phyloP scores from a whole-genome alignment of 2,888 invertebrate genomes.

The Blera fallax region DNA sequence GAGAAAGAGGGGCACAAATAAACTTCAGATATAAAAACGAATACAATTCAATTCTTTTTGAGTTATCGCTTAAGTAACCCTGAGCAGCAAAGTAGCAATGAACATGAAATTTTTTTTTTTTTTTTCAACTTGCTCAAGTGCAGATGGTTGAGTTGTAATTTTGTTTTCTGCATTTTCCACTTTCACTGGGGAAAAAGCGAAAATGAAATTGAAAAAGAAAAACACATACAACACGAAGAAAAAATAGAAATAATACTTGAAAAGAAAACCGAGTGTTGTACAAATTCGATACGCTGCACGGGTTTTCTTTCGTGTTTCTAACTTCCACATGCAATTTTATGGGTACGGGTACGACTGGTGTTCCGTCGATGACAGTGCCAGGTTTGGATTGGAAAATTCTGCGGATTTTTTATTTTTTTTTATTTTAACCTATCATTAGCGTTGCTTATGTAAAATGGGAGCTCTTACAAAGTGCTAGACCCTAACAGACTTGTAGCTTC shows the following conservation, averaged over 20 bases:
- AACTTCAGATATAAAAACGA: constrained; percentile 7
- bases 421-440: background rate
- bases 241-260: constrained; percentile 8
- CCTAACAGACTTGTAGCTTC: too few species aligned
- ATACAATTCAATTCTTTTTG: constrained; percentile 3
- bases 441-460: background rate
- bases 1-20: background rate
- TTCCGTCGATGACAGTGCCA: background rate
- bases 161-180: constrained; percentile 44
- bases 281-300: constrained; percentile 46
- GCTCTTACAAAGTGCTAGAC: background rate
- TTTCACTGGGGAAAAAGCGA: constrained; percentile 39
- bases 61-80: constrained; percentile 49
- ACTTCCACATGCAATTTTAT: constrained; percentile 24
- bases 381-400: background rate
- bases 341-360: background rate
- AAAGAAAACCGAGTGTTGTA: constrained; percentile 30
- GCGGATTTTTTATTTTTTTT: background rate
- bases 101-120: constrained; percentile 18
- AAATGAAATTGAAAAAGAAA: constrained; percentile 4
- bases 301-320: constrained; percentile 21
- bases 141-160: background rate
- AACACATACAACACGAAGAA: constrained; percentile 14
- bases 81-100: constrained; percentile 39
- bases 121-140: constrained; percentile 1